Percentiles rank a stretch among this genome's conserved stretches.
Evolutionary conservation across 1,140 invertebrate genomes (phyloP).

Genomic region (Drosophila arizonae): DNA sequence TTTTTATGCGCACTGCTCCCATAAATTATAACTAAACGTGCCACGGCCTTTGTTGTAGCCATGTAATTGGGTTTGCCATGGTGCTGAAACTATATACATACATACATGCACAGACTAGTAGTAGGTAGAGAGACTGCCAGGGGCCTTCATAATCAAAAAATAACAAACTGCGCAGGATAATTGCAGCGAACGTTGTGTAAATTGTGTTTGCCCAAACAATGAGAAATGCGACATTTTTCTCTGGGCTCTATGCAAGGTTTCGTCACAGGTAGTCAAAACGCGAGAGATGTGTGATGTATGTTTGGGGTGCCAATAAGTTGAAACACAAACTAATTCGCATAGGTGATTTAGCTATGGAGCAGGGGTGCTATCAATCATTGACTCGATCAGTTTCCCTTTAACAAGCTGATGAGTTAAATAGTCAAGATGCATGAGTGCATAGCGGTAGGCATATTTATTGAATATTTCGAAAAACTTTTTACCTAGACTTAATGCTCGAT

Average conservation of each 20-base stretch:
- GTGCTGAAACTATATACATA: conserved; percentile 11
- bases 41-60: conserved; percentile 59
- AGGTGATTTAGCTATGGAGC: too few relatives aligned
- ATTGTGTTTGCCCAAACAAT: conserved; percentile 71
- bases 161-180: conserved; percentile 77
- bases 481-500: too few relatives aligned
- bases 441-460: too few relatives aligned
- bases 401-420: too few relatives aligned
- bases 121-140: not conserved
- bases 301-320: not conserved
- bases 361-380: not conserved
- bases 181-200: conserved; percentile 64
- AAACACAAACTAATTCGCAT: not conserved
- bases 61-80: conserved; percentile 75
- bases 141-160: conserved; percentile 59
- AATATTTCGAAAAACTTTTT: too few relatives aligned
- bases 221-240: conserved; percentile 42
- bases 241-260: not conserved
- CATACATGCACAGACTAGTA: too few relatives aligned
- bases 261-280: conserved; percentile 11
- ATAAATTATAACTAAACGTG: conserved; percentile 74
- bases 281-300: too few relatives aligned
- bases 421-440: too few relatives aligned
- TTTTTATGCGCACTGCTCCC: conserved; percentile 45
- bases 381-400: not conserved